Evolutionary conservation across 1,140 invertebrate species (phyloP).

Genomic region (Arion vulgaris): DNA sequence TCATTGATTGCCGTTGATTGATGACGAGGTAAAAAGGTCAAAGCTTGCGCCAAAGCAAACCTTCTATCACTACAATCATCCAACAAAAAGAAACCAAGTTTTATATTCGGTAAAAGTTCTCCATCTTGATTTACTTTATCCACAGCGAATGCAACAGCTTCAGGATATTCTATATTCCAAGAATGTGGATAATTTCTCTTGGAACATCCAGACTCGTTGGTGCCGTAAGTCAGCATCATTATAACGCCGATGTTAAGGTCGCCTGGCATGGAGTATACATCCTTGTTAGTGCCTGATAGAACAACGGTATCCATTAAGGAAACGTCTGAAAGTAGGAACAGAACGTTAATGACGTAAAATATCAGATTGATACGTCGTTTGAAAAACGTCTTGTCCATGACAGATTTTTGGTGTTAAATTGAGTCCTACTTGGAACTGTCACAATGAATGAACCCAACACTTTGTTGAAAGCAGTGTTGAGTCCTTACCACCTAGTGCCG

Average conservation of each 20-base stretch:
- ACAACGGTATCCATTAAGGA: neutral
- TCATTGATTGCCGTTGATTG: neutral
- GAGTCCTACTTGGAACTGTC: neutral
- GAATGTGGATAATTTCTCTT: neutral
- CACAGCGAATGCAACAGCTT: constrained; percentile 49
- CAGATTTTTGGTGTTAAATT: no score
- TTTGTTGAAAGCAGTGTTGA: neutral
- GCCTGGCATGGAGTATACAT: neutral
- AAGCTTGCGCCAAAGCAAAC: constrained; percentile 44
- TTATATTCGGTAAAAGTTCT: constrained; percentile 45
- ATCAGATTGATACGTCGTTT: neutral
- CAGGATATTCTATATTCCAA: constrained; percentile 39
- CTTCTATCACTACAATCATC: constrained; percentile 44
- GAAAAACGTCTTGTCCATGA: neutral
- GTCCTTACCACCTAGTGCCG: no score
- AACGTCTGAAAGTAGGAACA: neutral
- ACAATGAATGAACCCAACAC: no score
- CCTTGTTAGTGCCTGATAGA: neutral
- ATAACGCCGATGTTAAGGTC: constrained; percentile 10
- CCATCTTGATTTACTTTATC: constrained; percentile 41
- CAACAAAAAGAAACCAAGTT: constrained; percentile 45
- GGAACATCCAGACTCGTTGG: neutral
- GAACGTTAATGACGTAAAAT: neutral
- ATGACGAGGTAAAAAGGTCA: constrained; percentile 44
- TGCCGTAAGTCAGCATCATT: neutral